Evolutionary conservation across 1,140 invertebrate genomes (phyloP).

Genomic region (Euwallacea fornicatus): DNA sequence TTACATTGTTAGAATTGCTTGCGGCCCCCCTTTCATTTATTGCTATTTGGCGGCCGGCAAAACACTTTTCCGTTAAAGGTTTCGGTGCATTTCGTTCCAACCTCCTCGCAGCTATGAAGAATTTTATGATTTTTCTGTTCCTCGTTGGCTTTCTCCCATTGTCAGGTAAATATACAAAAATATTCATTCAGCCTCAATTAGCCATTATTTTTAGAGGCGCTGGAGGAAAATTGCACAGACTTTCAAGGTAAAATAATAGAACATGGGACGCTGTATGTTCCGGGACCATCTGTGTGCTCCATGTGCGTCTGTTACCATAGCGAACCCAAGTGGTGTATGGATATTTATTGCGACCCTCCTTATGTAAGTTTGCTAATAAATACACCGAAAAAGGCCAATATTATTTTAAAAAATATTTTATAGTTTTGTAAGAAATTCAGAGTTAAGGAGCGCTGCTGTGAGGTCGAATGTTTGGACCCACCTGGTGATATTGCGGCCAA

Average conservation of each 20-base stretch:
- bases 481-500: conserved; percentile 59
- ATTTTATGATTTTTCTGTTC: no score
- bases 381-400: not conserved
- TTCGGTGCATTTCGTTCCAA: no score
- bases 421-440: conserved; percentile 77
- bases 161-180: no score
- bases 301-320: conserved; percentile 84
- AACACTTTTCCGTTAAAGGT: no score
- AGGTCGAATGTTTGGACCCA: conserved; percentile 74
- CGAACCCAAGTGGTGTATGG: conserved; percentile 81
- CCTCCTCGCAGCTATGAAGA: no score
- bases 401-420: conserved; percentile 16
- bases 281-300: conserved; percentile 80
- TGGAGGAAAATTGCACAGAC: conserved; percentile 77
- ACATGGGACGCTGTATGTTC: conserved; percentile 79
- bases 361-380: conserved; percentile 63
- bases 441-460: conserved; percentile 73
- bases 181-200: no score
- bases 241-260: conserved; percentile 74
- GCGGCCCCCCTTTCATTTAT: no score
- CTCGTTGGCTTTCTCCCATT: no score
- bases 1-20: no score
- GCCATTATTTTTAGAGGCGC: conserved; percentile 13
- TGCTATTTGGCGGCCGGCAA: no score
- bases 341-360: conserved; percentile 82